phyloP scores from a whole-genome alignment of 2,797 vertebrate species.

The Notamacropus eugenii region DNA sequence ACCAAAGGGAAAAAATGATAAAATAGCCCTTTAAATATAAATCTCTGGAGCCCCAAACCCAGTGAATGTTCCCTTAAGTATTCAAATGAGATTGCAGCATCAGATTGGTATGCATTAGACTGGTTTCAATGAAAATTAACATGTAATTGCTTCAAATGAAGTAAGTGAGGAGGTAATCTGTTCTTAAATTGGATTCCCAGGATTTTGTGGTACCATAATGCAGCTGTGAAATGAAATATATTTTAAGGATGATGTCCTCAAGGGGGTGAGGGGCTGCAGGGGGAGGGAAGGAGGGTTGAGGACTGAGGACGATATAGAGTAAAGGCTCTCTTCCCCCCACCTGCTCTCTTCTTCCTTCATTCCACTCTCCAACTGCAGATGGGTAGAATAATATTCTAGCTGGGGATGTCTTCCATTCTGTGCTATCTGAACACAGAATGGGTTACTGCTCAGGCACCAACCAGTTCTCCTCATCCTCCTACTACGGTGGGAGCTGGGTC shows the following conservation, averaged over 20 bases:
- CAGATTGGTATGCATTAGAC: constrained; percentile 92
- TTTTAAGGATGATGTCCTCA: constrained; percentile 89
- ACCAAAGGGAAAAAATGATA: constrained; percentile 77
- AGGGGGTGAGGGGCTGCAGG: constrained; percentile 81
- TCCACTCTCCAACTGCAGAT: constrained; percentile 20
- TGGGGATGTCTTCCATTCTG: not conserved
- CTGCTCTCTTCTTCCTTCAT: constrained; percentile 45
- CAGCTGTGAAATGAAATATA: constrained; percentile 90
- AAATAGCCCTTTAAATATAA: constrained; percentile 87
- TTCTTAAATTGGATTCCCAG: constrained; percentile 92
- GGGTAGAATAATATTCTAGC: not conserved
- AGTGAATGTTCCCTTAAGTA: constrained; percentile 87
- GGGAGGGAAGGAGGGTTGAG: constrained; percentile 41
- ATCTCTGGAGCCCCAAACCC: constrained; percentile 84
- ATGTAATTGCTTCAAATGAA: constrained; percentile 93
- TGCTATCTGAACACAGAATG: not conserved
- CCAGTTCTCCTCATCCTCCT: not conserved
- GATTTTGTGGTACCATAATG: constrained; percentile 91
- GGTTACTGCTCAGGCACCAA: not conserved
- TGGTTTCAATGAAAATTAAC: constrained; percentile 92
- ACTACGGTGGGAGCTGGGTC: not conserved
- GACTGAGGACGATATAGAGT: constrained; percentile 42
- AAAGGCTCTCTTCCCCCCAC: constrained; percentile 40
- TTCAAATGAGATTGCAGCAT: constrained; percentile 90
- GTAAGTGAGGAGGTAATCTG: constrained; percentile 93